Base-by-base conservation (phyloP, 2,797 vertebrate species). In the Heteromormyrus szaboi region DNA sequence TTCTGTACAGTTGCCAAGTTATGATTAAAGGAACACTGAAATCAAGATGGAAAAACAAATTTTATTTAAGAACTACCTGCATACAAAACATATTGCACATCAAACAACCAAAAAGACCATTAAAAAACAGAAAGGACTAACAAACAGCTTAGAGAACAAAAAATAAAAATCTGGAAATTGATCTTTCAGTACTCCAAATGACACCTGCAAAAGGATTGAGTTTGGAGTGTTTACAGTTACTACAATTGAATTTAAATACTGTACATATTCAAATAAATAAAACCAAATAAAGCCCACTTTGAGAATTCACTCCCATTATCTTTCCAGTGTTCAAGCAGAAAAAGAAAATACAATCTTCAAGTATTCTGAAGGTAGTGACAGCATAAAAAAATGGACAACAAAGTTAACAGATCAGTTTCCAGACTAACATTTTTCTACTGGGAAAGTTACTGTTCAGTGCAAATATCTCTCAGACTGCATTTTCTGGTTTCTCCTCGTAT, bases 51-150 rank as follows among this genome's bases (percentile, higher is more conserved):
- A 98, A 99, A 98, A 98, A 98, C 98, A 96, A 97, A 97, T 97
- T 99, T 99, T 97, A 99, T 99, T 98, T 97, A 97, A 97, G 98
- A 99, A 99, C 98, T 99, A 99, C 96, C 97, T 98, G 98, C 98
- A 98, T 99, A 99, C 98, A 99, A 99, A 99, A 99, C 98, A 98
- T 99, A 99, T 99, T 99, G 98, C 98, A 99, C 98, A 98, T 99
- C 97, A 99, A 99, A 98, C 98, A 99, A 98, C 96, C 96, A 97
- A 97, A 98, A 98, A 95, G 92, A 97, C 95, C 93, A 92, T 95
- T 95, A 76, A 95, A 97, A 97, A 96, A 96, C 91, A 86, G 87
- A 4, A 90, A 89, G 94, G 95, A 97, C 95, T 96, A 96, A 97
- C 95, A 95, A 96, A 96, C 95, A 97, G 95, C 97, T 97, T 97